Percentiles rank a stretch among this genome's conserved stretches.
phyloP scores from a whole-genome alignment of 2,113 vertebrate genomes.

The Chlamydotis undulata region DNA sequence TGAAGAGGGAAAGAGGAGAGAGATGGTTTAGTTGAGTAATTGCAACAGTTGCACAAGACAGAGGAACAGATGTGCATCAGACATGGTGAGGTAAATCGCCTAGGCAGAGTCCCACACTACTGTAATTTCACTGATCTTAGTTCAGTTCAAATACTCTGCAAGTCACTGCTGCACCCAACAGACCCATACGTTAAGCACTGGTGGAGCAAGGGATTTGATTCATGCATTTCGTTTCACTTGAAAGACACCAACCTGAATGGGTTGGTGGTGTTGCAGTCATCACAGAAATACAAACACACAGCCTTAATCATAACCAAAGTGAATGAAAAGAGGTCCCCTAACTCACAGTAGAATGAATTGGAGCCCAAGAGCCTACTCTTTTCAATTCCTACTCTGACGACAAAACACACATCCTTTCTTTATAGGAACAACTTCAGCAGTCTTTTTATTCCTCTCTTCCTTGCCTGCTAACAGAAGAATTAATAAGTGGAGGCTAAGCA shows the following conservation, averaged over 20 bases:
- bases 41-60: background rate
- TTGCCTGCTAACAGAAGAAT: constrained; percentile 13
- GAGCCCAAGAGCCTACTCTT: constrained; percentile 22
- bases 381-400: background rate
- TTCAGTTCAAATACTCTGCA: background rate
- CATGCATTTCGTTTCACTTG: background rate
- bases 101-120: background rate
- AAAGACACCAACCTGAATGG: background rate
- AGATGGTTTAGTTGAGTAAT: background rate
- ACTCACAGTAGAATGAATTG: background rate
- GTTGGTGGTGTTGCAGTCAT: background rate
- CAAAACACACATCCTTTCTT: constrained; percentile 39
- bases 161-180: accelerated
- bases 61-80: background rate
- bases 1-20: background rate
- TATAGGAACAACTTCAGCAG: background rate
- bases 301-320: background rate
- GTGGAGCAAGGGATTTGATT: constrained; percentile 25
- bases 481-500: constrained; percentile 39
- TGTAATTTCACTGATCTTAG: background rate
- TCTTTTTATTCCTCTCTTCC: constrained; percentile 3
- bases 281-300: constrained; percentile 15
- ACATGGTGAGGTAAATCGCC: background rate
- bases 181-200: background rate
- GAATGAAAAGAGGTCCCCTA: background rate